Evolutionary conservation across 2,888 invertebrate species (phyloP), one percentile per base, ranked within the genome.

Genomic region (Doris montereyensis): DNA sequence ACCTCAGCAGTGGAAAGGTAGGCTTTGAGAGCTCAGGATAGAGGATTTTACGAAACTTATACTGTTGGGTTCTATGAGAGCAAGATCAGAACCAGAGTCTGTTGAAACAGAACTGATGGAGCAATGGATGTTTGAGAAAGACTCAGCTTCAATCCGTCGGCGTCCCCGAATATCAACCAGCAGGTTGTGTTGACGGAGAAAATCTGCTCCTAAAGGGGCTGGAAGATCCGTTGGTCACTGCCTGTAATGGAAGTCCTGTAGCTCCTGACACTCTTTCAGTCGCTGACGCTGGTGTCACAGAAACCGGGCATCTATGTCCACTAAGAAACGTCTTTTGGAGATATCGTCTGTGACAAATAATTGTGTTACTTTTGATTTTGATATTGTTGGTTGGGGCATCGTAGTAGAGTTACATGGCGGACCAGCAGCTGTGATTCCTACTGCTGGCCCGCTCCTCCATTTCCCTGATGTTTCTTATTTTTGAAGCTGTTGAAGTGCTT

Each of bases 171-270:
- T 24, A 32, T 77, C 72, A 17, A 72, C 71, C 24, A 77, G 2
- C 2, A 65, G 77, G 32, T n/a, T n/a, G n/a, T n/a, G n/a, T n/a
- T n/a, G n/a, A n/a, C n/a, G n/a, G n/a, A n/a, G n/a, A n/a, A n/a
- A 77, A 77, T 71, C 77, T 32, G 77, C 60, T 35, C 77, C 77
- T 26, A 77, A 41, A 26, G 72, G 60, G 32, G 72, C 62, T 77
- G 35, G 71, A 71, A 34, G 70, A 57, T 34, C 77, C 77, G 58
- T 70, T 70, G 24, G 77, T n/a, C n/a, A n/a, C 77, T 21, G 77
- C 77, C 28, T n/a, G 60, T n/a, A 77, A 30, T 60, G n/a, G n/a
- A n/a, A n/a, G n/a, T n/a, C n/a, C n/a, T n/a, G n/a, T n/a, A n/a
- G n/a, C n/a, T n/a, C n/a, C 60, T 58, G 62, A 32, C 32, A 71